These are phyloP conservation scores for Drosophila mauritiana DNA, from an alignment of 1,140 invertebrate genomes.

Conservation along the genomic window DNA sequence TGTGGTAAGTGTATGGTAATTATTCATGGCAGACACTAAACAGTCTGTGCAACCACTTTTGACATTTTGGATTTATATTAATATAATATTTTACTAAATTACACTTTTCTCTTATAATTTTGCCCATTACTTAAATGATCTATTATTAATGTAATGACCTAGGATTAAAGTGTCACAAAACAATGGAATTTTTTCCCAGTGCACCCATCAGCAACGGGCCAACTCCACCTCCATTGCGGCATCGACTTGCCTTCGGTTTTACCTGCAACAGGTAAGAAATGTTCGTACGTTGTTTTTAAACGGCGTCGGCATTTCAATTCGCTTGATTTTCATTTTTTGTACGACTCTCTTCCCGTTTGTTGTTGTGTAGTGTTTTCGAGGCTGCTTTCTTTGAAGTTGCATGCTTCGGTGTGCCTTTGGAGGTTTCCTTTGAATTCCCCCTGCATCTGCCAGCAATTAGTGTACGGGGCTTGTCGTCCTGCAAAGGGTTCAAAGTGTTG, in stretches of 20 bases:
- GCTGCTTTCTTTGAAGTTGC: conserved; percentile 82
- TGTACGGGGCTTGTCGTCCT: conserved; percentile 61
- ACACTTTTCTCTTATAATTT: too few relatives aligned
- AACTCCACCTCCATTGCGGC: conserved; percentile 42
- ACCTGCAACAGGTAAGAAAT: conserved; percentile 82
- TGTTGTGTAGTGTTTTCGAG: conserved; percentile 47
- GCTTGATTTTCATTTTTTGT: conserved; percentile 50
- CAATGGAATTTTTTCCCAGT: conserved; percentile 4
- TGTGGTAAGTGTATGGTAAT: too few relatives aligned
- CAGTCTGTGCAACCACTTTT: too few relatives aligned
- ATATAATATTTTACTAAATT: too few relatives aligned
- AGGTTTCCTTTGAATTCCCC: conserved; percentile 75
- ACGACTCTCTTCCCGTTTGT: conserved; percentile 32
- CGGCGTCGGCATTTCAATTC: conserved; percentile 75
- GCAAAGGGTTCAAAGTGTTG: conserved; percentile 75
- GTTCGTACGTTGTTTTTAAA: conserved; percentile 69
- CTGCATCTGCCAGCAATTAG: conserved; percentile 80
- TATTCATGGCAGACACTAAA: too few relatives aligned
- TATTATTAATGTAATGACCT: too few relatives aligned
- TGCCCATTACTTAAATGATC: too few relatives aligned
- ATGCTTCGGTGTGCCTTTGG: conserved; percentile 78
- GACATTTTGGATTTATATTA: too few relatives aligned
- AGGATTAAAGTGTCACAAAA: too few relatives aligned
- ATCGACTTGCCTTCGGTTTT: conserved; percentile 48
- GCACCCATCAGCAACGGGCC: conserved; percentile 12